Percentiles rank a stretch among this genome's conserved stretches.
These are phyloP conservation scores for Malthinus seriepunctatus DNA, from an alignment of 2,888 invertebrate genomes.

Conservation along the genomic window DNA sequence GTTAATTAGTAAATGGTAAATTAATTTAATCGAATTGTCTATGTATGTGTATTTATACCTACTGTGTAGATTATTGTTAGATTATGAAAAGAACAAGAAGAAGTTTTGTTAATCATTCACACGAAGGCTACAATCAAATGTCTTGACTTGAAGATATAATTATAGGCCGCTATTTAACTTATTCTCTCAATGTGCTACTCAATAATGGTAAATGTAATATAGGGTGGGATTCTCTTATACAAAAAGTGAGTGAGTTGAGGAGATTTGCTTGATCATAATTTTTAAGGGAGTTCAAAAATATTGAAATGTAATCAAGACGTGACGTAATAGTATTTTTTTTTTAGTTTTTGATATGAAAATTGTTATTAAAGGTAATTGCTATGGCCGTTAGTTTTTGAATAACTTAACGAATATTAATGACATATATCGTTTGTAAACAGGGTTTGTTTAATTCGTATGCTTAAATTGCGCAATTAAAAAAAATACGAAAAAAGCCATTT, in stretches of 20 bases:
- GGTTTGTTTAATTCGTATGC: slow-evolving; percentile 17
- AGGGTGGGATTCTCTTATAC: slow-evolving; percentile 36
- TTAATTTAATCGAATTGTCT: neutral
- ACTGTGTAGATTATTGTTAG: slow-evolving; percentile 7
- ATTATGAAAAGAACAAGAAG: slow-evolving; percentile 12
- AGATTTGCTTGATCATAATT: slow-evolving; percentile 40
- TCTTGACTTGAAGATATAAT: slow-evolving; percentile 51
- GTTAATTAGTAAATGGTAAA: neutral
- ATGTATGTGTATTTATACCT: neutral
- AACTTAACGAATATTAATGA: slow-evolving; percentile 24
- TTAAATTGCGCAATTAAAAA: slow-evolving; percentile 25
- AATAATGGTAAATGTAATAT: slow-evolving; percentile 42
- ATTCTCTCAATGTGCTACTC: slow-evolving; percentile 47
- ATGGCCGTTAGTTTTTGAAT: slow-evolving; percentile 26
- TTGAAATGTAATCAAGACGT: neutral
- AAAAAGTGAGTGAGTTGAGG: no score
- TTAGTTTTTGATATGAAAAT: no score
- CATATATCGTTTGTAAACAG: slow-evolving; percentile 19
- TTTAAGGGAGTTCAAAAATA: neutral
- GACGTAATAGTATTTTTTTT: neutral
- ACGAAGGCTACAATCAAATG: slow-evolving; percentile 25
- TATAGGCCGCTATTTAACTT: slow-evolving; percentile 50
- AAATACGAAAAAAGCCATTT: slow-evolving; percentile 27
- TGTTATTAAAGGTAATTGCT: slow-evolving; percentile 17
- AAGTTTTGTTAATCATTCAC: slow-evolving; percentile 21